Conservation (phyloP, 2,888 invertebrate genomes). For the Chorisops tibialis region DNA sequence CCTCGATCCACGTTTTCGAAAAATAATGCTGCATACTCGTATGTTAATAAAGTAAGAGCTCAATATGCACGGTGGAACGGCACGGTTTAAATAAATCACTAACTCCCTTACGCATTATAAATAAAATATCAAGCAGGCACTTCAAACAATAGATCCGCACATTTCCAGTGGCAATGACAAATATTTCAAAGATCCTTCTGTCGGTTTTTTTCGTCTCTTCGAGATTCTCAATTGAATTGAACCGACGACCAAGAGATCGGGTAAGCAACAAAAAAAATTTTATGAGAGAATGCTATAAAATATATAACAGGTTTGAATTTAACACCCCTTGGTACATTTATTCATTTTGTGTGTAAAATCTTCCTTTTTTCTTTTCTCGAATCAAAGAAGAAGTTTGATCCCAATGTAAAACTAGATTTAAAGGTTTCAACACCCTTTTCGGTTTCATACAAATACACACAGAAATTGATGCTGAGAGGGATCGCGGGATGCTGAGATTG, state of each 20-base stretch:
- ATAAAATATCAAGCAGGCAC: constrained; percentile 28
- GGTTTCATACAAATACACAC: too few relatives aligned
- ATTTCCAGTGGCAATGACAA: constrained; percentile 29
- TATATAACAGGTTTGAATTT: constrained; percentile 14
- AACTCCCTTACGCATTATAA: constrained; percentile 31
- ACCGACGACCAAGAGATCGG: neutral
- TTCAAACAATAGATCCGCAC: constrained; percentile 21
- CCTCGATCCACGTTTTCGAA: too few relatives aligned
- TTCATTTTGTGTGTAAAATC: neutral
- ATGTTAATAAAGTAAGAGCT: constrained; percentile 15
- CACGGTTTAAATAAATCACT: constrained; percentile 31
- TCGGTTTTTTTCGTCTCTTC: neutral
- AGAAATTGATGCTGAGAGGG: neutral
- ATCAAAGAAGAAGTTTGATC: too few relatives aligned
- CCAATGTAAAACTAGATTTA: constrained; percentile 1
- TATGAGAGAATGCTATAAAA: constrained; percentile 4
- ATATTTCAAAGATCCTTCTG: constrained; percentile 17
- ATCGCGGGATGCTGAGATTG: neutral
- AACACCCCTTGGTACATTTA: constrained; percentile 14
- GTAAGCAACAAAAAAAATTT: neutral
- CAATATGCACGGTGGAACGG: constrained; percentile 6
- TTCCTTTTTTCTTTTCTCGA: neutral
- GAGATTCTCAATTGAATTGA: neutral
- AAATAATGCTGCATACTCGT: constrained; percentile 2
- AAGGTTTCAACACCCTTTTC: constrained; percentile 19